phyloP scores from a whole-genome alignment of 2,888 invertebrate species.

The Chymomyza caudatula region DNA sequence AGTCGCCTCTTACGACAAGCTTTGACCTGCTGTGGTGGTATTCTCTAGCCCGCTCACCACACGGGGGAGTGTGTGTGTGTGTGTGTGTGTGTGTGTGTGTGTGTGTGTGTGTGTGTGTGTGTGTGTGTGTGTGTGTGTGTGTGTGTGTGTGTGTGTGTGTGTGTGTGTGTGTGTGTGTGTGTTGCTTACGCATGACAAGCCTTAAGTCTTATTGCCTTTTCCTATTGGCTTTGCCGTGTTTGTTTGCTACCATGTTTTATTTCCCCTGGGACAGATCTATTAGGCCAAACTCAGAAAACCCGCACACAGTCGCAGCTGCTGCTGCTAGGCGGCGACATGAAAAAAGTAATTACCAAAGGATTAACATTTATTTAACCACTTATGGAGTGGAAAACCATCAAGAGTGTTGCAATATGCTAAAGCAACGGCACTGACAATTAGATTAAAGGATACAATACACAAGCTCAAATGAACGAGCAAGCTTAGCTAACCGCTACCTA shows the following conservation, averaged over 20 bases:
- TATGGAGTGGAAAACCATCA: constrained; percentile 18
- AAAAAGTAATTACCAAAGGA: constrained; percentile 57
- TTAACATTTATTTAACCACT: constrained; percentile 49
- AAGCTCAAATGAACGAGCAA: neutral
- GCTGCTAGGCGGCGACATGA: constrained; percentile 1
- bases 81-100: neutral
- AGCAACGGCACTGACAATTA: neutral
- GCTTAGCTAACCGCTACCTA: neutral
- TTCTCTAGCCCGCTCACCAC: too few relatives aligned
- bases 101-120: neutral
- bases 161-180: neutral
- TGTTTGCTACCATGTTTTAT: constrained; percentile 14
- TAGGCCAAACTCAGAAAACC: constrained; percentile 24
- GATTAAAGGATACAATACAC: neutral
- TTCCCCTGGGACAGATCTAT: constrained; percentile 54
- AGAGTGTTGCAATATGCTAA: neutral
- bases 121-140: neutral
- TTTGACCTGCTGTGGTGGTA: too few relatives aligned
- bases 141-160: neutral
- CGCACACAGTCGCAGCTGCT: neutral
- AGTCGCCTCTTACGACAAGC: too few relatives aligned
- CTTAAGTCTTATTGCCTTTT: constrained; percentile 26
- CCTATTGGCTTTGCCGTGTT: constrained; percentile 7
- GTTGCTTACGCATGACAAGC: neutral
- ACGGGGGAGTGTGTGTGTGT: too few relatives aligned